A percentile compares a stretch with the other conserved stretches of the same genome.
These are phyloP conservation scores for Steinernema scapterisci DNA, from an alignment of 2,888 invertebrate genomes.

Conservation along the genomic window DNA sequence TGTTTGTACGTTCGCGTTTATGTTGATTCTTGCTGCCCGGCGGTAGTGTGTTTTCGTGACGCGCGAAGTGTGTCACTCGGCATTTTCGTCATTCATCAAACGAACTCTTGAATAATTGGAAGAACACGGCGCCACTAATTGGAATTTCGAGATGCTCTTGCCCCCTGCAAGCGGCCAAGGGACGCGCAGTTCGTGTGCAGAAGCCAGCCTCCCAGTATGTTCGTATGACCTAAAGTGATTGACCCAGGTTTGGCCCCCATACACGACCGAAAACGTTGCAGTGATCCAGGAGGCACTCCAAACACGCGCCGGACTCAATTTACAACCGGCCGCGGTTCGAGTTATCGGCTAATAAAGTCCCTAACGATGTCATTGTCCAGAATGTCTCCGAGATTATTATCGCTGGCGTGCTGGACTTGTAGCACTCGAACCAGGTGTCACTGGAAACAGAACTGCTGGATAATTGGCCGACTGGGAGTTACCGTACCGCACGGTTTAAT, in stretches of 20 bases:
- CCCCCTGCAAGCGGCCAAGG: not conserved
- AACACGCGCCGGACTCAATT: not conserved
- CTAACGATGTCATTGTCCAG: conserved; percentile 18
- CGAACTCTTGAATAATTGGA: conserved; percentile 31
- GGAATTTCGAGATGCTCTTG: conserved; percentile 29
- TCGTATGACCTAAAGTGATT: too few relatives aligned
- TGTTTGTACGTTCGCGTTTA: not conserved
- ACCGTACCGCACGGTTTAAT: not conserved
- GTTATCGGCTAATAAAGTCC: not conserved
- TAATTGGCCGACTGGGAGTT: conserved; percentile 18
- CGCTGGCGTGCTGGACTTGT: not conserved
- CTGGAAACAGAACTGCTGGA: not conserved
- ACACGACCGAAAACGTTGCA: not conserved
- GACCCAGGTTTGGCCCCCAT: too few relatives aligned
- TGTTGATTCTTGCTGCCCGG: not conserved
- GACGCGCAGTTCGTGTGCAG: not conserved
- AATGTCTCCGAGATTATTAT: not conserved
- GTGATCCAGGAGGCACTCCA: not conserved
- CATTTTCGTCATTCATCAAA: conserved; percentile 33
- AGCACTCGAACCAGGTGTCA: not conserved
- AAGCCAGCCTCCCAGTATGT: too few relatives aligned
- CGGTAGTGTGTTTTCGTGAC: conserved; percentile 1
- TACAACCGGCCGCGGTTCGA: conserved; percentile 9
- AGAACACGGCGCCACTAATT: conserved; percentile 31
- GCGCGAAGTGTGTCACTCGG: conserved; percentile 28